phyloP scores from a whole-genome alignment of 2,797 vertebrate genomes.

The Sarcophilus harrisii region DNA sequence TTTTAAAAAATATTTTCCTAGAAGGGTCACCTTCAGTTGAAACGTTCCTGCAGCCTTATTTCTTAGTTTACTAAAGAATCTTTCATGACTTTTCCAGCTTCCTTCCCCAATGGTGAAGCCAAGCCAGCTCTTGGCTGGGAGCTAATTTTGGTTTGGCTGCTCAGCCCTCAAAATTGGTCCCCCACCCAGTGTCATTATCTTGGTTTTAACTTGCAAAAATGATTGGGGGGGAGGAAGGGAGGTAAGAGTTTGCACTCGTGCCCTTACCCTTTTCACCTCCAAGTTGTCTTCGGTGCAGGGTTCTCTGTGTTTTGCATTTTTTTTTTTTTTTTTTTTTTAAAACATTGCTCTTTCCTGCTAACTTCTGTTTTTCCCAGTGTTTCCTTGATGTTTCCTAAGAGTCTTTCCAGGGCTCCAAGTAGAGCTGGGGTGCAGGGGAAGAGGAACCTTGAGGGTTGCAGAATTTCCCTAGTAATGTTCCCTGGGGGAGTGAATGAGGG shows the following conservation, averaged over 20 bases:
- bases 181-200: constrained; percentile 95
- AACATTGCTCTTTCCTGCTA: neutral
- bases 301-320: neutral
- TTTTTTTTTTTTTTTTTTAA: constrained; percentile 22
- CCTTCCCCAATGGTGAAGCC: constrained; percentile 92
- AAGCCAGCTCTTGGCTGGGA: constrained; percentile 91
- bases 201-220: constrained; percentile 91
- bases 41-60: constrained; percentile 80
- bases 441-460: neutral
- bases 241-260: constrained; percentile 75
- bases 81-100: constrained; percentile 92
- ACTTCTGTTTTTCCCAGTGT: neutral
- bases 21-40: constrained; percentile 87
- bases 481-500: neutral
- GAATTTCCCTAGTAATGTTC: neutral
- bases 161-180: constrained; percentile 86
- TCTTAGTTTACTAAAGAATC: constrained; percentile 88
- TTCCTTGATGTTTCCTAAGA: constrained; percentile 18
- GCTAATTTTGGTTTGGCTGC: constrained; percentile 93
- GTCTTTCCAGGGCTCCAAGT: constrained; percentile 6
- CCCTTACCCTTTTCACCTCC: constrained; percentile 78
- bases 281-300: neutral
- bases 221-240: constrained; percentile 12
- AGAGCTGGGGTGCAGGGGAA: neutral
- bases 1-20: constrained; percentile 84